Evolutionary conservation across 2,113 vertebrate genomes (phyloP).

Genomic region (Larimichthys polyactis): DNA sequence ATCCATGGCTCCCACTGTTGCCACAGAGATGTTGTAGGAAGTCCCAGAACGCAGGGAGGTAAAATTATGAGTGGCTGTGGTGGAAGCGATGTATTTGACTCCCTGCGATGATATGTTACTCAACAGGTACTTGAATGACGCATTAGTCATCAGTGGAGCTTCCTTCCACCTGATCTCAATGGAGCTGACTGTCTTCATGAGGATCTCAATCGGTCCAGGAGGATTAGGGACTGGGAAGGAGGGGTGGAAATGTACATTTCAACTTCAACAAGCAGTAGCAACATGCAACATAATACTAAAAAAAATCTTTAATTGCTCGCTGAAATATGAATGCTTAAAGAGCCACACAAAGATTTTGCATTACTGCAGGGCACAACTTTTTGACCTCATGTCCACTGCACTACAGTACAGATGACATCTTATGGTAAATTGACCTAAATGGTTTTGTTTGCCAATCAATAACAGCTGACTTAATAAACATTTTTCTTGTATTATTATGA

Average conservation of each 20-base stretch:
- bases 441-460: too few species aligned
- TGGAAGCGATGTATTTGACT: fast-evolving
- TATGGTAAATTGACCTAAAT: too few species aligned
- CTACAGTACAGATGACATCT: not conserved
- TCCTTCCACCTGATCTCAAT: constrained; percentile 56
- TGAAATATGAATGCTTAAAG: not conserved
- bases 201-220: constrained; percentile 58
- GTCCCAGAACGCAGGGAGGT: constrained; percentile 69
- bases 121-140: constrained; percentile 59
- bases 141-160: constrained; percentile 56
- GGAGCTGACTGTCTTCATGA: constrained; percentile 39
- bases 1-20: constrained; percentile 54
- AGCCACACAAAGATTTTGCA: not conserved
- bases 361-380: not conserved
- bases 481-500: not conserved
- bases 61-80: constrained; percentile 13
- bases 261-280: not conserved
- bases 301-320: not conserved
- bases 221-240: constrained; percentile 75
- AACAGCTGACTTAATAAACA: too few species aligned
- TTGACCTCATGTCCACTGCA: not conserved
- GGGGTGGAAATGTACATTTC: not conserved
- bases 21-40: constrained; percentile 69
- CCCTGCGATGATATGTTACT: not conserved
- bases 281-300: not conserved